Base-by-base conservation (phyloP, 2,797 vertebrate genomes). In the Strix occidentalis region DNA sequence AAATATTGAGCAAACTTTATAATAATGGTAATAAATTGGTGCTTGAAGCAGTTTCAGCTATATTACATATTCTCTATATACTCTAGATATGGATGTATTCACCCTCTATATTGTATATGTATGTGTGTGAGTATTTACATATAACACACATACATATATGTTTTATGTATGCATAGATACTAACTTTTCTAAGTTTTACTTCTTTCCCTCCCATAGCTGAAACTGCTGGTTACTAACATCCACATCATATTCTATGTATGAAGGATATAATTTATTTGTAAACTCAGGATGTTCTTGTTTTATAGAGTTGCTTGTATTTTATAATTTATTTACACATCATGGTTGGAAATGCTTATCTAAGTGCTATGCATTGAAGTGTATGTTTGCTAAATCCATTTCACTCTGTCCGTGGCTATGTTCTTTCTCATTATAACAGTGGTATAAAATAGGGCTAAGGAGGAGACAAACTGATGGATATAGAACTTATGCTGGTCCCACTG, bases 1-100 rank as follows among this genome's bases (percentile, higher is more conserved):
- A 88, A 94, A 83, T 93, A 90, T 87, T 91, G 97, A 97, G 92
- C 77, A 88, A 93, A 96, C 60, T 97, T 98, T 97, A 87, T 97
- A 90, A 97, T 97, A 97, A 96, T 95, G 92, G 97, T 97, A 96
- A 96, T 84, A 96, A 97, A 85, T 69, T 97, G 98, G 98, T 98
- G 98, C 98, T 98, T 97, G 97, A 98, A 97, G 98, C 87, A 96
- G 98, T 97, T 98, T 97, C 97, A 97, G 97, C 98, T 98, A 96
- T 91, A 65, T 70, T 80, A 81, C 72, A 58, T 84, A 84, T 84
- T 60, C 87, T 87, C 69, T 84, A 63, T 93, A 86, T 77, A 60
- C 87, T 95, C 93, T 84, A 60, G 50, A 63, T 45, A 71, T 48
- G 84, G 87, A 84, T 87, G 78, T 96, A 94, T 85, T 93, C 91